Conservation (phyloP, 2,797 vertebrate species). For the Neomorphus geoffroyi region DNA sequence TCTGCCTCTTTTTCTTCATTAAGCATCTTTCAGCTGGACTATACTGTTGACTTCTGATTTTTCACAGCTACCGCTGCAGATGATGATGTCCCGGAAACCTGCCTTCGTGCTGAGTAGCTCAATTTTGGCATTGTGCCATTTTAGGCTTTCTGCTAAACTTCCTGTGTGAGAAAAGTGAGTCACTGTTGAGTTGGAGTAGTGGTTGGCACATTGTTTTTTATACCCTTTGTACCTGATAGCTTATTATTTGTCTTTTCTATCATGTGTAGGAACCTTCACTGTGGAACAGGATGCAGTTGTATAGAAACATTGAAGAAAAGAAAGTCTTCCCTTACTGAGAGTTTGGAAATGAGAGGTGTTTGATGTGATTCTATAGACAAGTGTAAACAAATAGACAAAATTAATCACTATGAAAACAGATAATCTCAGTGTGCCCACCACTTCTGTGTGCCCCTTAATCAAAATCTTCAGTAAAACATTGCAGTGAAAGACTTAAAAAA, state of each 20-base stretch:
- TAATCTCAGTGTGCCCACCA: not conserved
- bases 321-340: not conserved
- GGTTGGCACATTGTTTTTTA: not conserved
- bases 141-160: conserved; percentile 12
- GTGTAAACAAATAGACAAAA: not conserved
- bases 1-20: not conserved
- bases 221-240: not conserved
- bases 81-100: not conserved
- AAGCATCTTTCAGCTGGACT: not conserved
- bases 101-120: not conserved
- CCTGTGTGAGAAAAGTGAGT: not conserved
- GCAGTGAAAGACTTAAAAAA: not conserved
- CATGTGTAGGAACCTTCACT: not conserved
- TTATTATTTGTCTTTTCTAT: not conserved
- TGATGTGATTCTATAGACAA: rapidly evolving
- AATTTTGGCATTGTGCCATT: not conserved
- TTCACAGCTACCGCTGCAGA: not conserved
- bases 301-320: not conserved
- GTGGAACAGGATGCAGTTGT: not conserved
- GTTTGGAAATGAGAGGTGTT: not conserved
- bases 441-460: not conserved
- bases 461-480: not conserved
- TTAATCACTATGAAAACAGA: not conserved
- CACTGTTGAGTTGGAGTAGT: not conserved
- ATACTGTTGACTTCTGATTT: not conserved